Evolutionary conservation across 2,113 vertebrate genomes (phyloP).

Genomic region (Ellobius talpinus): DNA sequence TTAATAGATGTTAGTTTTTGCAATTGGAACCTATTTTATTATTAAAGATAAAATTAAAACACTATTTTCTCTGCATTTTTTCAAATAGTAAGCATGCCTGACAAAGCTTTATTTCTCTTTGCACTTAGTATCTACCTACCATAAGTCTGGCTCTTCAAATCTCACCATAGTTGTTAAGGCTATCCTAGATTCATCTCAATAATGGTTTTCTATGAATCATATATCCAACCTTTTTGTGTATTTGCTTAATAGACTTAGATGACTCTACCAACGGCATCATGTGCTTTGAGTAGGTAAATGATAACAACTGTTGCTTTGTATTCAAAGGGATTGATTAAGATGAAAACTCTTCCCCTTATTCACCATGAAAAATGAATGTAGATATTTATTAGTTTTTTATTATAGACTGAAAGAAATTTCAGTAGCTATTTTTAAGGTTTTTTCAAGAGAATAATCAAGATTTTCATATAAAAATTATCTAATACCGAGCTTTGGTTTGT

Average conservation of each 20-base stretch:
- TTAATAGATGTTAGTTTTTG: background rate
- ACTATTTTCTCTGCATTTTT: background rate
- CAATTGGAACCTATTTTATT: background rate
- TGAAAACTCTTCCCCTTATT: background rate
- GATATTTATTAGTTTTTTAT: slow-evolving; percentile 3
- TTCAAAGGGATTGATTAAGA: background rate
- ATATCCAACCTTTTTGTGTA: background rate
- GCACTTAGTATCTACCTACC: background rate
- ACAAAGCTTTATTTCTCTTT: background rate
- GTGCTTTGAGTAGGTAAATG: background rate
- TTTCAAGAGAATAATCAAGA: background rate
- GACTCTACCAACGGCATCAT: background rate
- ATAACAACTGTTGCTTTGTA: slow-evolving; percentile 15
- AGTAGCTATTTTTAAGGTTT: background rate
- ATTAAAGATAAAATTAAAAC: slow-evolving; percentile 8
- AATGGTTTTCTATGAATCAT: background rate
- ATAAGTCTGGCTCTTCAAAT: background rate
- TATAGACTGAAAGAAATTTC: slow-evolving; percentile 36
- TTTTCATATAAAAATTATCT: background rate
- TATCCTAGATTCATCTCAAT: background rate
- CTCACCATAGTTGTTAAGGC: background rate
- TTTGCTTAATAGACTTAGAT: slow-evolving; percentile 6
- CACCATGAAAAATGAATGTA: slow-evolving; percentile 19
- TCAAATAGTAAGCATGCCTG: background rate
- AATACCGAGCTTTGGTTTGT: background rate